These are phyloP conservation scores for Neoitamus cyanurus DNA, from an alignment of 2,888 invertebrate species.

Conservation along the genomic window DNA sequence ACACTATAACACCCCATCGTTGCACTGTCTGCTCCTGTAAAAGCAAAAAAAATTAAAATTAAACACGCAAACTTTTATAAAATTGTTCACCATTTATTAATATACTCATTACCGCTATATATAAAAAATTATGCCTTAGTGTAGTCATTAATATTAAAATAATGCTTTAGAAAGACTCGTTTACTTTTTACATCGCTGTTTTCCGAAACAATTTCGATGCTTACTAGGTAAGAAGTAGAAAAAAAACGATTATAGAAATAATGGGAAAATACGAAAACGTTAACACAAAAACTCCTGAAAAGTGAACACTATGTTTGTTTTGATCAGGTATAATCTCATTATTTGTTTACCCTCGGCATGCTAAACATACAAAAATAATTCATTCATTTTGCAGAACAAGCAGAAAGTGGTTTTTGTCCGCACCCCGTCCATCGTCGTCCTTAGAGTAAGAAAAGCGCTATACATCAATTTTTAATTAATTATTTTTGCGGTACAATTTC, in stretches of 20 bases:
- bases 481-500: conserved; percentile 5
- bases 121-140: conserved; percentile 37
- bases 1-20: too few species aligned
- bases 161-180: conserved; percentile 32
- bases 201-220: conserved; percentile 10
- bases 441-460: conserved; percentile 34
- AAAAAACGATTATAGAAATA: not conserved
- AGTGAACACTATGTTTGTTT: conserved; percentile 23
- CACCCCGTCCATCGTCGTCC: not conserved
- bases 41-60: not conserved
- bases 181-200: conserved; percentile 14
- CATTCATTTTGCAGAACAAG: conserved; percentile 28
- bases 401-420: conserved; percentile 2
- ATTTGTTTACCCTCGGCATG: not conserved
- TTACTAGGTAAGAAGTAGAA: conserved; percentile 9
- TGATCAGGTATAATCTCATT: not conserved
- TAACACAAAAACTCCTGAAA: not conserved
- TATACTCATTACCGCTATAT: conserved; percentile 22
- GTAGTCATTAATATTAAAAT: conserved; percentile 30
- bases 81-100: conserved; percentile 31
- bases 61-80: not conserved
- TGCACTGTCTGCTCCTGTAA: not conserved
- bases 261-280: not conserved
- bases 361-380: conserved; percentile 38
- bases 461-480: conserved; percentile 29